Percentiles rank a stretch among this genome's conserved stretches.
These are phyloP conservation scores for Tetrapedia diversipes DNA, from an alignment of 2,888 invertebrate genomes.

Conservation along the genomic window DNA sequence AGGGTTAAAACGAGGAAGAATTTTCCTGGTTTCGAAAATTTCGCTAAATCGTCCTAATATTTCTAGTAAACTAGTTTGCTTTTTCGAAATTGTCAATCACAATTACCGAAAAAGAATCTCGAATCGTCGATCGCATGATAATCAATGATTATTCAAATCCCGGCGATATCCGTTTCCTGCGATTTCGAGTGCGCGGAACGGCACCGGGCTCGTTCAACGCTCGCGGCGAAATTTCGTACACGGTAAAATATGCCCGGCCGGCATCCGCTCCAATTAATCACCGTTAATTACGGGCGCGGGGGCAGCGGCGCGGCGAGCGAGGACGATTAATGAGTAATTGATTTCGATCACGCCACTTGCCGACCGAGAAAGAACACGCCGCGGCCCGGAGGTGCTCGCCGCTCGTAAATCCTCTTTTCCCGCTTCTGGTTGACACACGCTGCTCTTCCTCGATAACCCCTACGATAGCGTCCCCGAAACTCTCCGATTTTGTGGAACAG, in stretches of 20 bases:
- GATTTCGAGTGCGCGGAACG: conserved; percentile 47
- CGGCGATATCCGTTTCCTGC: conserved; percentile 44
- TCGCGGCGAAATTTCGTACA: conserved; percentile 72
- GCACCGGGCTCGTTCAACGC: conserved; percentile 48
- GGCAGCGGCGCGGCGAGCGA: conserved; percentile 68
- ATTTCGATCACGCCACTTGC: conserved; percentile 79
- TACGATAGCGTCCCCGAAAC: neutral
- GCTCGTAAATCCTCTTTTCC: conserved; percentile 57
- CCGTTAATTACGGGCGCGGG: conserved; percentile 79
- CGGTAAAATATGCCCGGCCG: conserved; percentile 71
- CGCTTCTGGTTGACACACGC: conserved; percentile 16
- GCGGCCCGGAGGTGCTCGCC: conserved; percentile 22
- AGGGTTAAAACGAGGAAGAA: too few relatives aligned
- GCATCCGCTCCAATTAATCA: conserved; percentile 78
- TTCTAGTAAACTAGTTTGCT: too few relatives aligned
- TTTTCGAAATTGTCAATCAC: too few relatives aligned
- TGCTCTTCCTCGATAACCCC: conserved; percentile 7
- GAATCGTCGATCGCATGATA: conserved; percentile 68
- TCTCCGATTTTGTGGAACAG: neutral
- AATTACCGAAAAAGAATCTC: neutral
- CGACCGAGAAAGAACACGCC: conserved; percentile 63
- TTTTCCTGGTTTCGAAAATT: too few relatives aligned
- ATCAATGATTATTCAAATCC: conserved; percentile 73
- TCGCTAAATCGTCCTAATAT: too few relatives aligned
- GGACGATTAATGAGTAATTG: conserved; percentile 80